These are phyloP conservation scores for Toxotes jaculatrix DNA, from an alignment of 2,113 vertebrate genomes.

Conservation along the genomic window DNA sequence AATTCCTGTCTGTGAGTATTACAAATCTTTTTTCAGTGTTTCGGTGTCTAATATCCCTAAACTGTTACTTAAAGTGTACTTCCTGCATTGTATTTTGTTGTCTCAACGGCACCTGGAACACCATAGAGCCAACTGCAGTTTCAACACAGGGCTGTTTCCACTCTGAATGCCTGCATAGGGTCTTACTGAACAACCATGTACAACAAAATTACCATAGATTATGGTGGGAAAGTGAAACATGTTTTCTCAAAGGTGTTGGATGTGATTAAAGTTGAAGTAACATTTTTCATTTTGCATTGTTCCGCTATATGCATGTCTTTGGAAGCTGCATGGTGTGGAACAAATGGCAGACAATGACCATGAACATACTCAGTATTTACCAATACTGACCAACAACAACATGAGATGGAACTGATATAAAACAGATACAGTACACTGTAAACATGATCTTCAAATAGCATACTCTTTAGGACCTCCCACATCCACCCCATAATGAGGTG, in stretches of 20 bases:
- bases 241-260: background rate
- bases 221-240: background rate
- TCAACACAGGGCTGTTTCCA: background rate
- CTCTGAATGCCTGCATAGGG: background rate
- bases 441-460: slow-evolving; percentile 27
- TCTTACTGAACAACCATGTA: background rate
- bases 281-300: background rate
- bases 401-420: slow-evolving; percentile 20
- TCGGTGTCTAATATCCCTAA: background rate
- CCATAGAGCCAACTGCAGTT: background rate
- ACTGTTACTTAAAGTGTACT: background rate
- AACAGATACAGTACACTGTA: slow-evolving; percentile 12
- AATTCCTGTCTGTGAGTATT: too few species aligned
- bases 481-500: slow-evolving; percentile 18
- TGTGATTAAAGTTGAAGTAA: background rate
- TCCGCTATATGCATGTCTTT: background rate
- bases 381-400: background rate
- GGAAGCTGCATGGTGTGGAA: background rate
- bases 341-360: background rate
- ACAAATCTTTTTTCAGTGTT: background rate
- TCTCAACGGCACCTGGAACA: background rate
- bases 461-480: slow-evolving; percentile 14
- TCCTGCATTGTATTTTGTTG: background rate
- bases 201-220: background rate
- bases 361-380: background rate